Percentiles rank a stretch among this genome's conserved stretches.
These are phyloP conservation scores for Eilema depressum DNA, from an alignment of 2,888 invertebrate species.

Conservation along the genomic window DNA sequence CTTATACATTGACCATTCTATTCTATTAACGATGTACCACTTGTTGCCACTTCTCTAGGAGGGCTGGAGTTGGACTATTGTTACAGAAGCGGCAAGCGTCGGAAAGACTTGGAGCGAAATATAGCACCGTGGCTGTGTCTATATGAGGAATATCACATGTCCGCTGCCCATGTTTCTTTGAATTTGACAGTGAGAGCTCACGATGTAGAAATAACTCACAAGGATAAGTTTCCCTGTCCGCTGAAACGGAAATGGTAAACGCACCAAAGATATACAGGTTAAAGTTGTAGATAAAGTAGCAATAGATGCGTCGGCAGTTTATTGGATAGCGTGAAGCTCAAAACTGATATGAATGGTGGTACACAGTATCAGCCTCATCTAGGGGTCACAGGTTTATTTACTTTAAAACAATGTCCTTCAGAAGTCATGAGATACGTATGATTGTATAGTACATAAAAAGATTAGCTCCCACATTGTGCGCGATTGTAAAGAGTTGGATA, in stretches of 20 bases:
- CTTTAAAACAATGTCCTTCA: neutral
- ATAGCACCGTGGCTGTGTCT: conserved; percentile 29
- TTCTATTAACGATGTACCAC: no score
- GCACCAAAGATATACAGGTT: no score
- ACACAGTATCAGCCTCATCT: no score
- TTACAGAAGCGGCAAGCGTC: no score
- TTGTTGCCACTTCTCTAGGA: no score
- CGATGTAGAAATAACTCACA: neutral
- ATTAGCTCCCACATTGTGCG: neutral
- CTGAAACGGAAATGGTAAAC: neutral
- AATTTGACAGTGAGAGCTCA: neutral
- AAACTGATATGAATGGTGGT: no score
- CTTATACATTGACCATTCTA: no score
- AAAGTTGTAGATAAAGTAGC: no score
- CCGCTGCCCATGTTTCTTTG: neutral
- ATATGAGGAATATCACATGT: conserved; percentile 50
- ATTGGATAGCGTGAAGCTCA: no score
- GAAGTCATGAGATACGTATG: neutral
- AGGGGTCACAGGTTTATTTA: neutral
- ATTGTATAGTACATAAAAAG: neutral
- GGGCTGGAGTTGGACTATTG: no score
- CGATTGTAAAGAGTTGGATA: neutral
- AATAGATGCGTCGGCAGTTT: no score
- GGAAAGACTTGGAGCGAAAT: no score
- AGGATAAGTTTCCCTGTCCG: neutral